Conservation (phyloP, 2,113 vertebrate genomes). For the Scophthalmus maximus region DNA sequence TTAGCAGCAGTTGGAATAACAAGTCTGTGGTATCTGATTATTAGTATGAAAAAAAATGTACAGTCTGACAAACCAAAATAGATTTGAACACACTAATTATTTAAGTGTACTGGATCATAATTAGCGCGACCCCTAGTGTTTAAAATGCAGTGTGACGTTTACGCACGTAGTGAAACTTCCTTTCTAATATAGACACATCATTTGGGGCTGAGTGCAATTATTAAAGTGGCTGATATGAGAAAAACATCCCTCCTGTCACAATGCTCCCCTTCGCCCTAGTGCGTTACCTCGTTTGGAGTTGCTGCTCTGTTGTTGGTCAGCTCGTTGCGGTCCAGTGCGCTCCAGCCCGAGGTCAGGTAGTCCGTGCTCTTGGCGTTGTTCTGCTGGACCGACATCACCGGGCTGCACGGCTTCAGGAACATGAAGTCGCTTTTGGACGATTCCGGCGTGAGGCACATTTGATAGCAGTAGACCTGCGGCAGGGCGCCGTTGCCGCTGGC, state of each 20-base stretch:
- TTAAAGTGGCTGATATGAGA: neutral
- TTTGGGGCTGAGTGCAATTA: neutral
- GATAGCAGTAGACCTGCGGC: conserved; percentile 88
- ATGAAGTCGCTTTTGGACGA: conserved; percentile 91
- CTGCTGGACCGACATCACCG: conserved; percentile 63
- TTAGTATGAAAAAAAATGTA: no score
- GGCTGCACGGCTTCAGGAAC: conserved; percentile 90
- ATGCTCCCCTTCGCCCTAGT: neutral
- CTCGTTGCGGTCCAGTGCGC: conserved; percentile 64
- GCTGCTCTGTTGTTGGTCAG: conserved; percentile 66
- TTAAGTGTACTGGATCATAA: no score
- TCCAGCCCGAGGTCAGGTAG: conserved; percentile 79
- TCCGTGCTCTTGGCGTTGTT: conserved; percentile 84
- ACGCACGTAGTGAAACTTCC: neutral
- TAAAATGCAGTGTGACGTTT: conserved; percentile 6
- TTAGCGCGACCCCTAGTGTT: no score
- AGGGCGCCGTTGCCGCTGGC: conserved; percentile 59
- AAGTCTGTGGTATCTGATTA: no score
- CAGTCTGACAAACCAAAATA: no score
- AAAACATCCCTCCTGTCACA: no score
- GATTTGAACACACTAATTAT: no score
- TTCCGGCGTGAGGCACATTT: conserved; percentile 88
- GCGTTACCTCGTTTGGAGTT: conserved; percentile 80
- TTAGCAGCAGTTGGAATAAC: no score
- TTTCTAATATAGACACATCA: no score